Evolutionary conservation across 2,888 invertebrate genomes (phyloP).

Genomic region (Podabrus alpinus): DNA sequence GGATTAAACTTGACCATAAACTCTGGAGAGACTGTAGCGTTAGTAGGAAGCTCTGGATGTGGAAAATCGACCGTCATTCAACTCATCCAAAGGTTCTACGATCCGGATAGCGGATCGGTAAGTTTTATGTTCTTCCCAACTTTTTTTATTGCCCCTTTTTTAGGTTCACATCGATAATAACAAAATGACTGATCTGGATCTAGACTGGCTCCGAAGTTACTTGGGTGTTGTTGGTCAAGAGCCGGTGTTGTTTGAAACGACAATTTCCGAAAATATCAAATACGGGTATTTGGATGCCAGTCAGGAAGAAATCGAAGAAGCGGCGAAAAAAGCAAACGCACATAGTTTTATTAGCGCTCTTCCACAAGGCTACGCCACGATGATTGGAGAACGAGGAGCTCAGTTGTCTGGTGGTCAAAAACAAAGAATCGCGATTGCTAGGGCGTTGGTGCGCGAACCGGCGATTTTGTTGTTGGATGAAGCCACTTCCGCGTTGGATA

Average conservation of each 20-base stretch:
- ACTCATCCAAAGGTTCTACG: constrained; percentile 75
- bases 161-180: constrained; percentile 69
- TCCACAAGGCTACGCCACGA: constrained; percentile 79
- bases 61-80: constrained; percentile 81
- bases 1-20: constrained; percentile 70
- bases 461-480: constrained; percentile 80
- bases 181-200: constrained; percentile 73
- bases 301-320: constrained; percentile 68
- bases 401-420: constrained; percentile 87
- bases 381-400: constrained; percentile 84
- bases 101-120: constrained; percentile 68
- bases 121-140: constrained; percentile 40
- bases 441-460: constrained; percentile 83
- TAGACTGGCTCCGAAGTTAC: constrained; percentile 76
- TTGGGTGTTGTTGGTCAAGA: constrained; percentile 93
- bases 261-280: constrained; percentile 82
- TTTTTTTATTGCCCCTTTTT: neutral
- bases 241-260: constrained; percentile 82
- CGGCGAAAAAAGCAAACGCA: constrained; percentile 77
- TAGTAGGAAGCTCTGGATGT: constrained; percentile 75
- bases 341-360: constrained; percentile 75
- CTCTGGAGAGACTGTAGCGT: constrained; percentile 75
- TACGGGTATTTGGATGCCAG: constrained; percentile 71
- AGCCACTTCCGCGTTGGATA: constrained; percentile 88
- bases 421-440: constrained; percentile 87